Evolutionary conservation across 2,888 invertebrate genomes (phyloP), one percentile per base, ranked within the genome.

Genomic region (Terebella lapidaria): DNA sequence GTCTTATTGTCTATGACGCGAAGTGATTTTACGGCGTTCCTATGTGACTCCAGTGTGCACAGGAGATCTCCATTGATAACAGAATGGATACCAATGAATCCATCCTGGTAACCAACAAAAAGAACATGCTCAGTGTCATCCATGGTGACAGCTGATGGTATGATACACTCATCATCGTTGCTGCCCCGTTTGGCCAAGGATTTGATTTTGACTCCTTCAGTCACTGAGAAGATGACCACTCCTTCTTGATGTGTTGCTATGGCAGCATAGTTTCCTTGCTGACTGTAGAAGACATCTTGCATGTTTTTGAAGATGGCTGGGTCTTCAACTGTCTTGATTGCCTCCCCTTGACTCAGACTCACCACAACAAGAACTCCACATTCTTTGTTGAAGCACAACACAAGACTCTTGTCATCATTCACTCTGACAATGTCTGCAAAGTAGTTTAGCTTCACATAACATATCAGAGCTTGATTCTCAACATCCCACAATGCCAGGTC

Each of bases 401-500:
- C 42, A 15, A 35, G 10, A n/a, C n/a, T 35, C 42, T 35, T 35
- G 10, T 35, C 42, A 15, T 35, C 42, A 35, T 35, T 35, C 5
- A 49, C 24, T 15, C 22, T 5, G 18, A 49, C 15, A 15, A 49
- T n/a, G 27, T 52, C 35, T 20, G 30, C n/a, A 35, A 27, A 59
- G 35, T 29, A 53, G 10, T 35, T 53, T 3, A 66, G 42, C 1
- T 61, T 51, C 3, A 67, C 2, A 20, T 45, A 26, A 51, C 46
- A 60, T 10, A 28, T 42, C 47, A 65, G 15, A 24, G 30, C 22
- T 25, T 61, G 56, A 10, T 26, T 35, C 15, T 56, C 62, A 15
- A 67, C 28, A 30, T 64, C 54, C 67, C 67, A 67, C 30, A 59
- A 54, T 1, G 54, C 64, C 1, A 67, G n/a, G 20, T 67, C 66